Conservation (phyloP, 2,797 vertebrate genomes). For the Tarsius wallacei region DNA sequence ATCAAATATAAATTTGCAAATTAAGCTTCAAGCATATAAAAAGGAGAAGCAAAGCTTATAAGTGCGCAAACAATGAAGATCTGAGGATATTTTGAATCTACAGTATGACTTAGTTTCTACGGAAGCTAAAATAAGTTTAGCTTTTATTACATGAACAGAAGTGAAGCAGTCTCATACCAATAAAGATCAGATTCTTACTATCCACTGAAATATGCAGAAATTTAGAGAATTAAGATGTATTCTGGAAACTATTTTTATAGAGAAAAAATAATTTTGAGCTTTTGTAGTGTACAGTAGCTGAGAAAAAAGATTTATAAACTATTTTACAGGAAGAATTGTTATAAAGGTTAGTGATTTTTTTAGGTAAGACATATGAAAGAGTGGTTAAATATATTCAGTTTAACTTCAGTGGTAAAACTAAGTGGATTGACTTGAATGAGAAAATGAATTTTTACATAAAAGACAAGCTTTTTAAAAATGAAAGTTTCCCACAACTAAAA, state of each 20-base stretch:
- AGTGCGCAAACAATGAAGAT: not conserved
- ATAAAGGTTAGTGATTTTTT: conserved; percentile 22
- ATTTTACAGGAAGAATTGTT: not conserved
- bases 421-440: not conserved
- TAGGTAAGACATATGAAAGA: not conserved
- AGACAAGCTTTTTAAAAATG: not conserved
- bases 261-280: conserved; percentile 17
- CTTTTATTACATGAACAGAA: not conserved
- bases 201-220: not conserved
- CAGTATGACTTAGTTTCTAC: conserved; percentile 29
- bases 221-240: not conserved
- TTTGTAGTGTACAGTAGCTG: not conserved
- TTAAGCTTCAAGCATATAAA: conserved; percentile 23
- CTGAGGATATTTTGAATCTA: not conserved
- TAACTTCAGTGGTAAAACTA: not conserved
- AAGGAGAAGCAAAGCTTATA: not conserved
- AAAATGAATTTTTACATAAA: not conserved
- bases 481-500: not conserved
- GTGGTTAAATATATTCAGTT: not conserved
- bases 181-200: not conserved
- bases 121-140: conserved; percentile 31
- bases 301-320: conserved; percentile 32
- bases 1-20: conserved; percentile 43
- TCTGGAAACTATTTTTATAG: conserved; percentile 11
- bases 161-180: not conserved